Conservation (phyloP, 2,888 invertebrate species). For the Charanyca ferruginea region DNA sequence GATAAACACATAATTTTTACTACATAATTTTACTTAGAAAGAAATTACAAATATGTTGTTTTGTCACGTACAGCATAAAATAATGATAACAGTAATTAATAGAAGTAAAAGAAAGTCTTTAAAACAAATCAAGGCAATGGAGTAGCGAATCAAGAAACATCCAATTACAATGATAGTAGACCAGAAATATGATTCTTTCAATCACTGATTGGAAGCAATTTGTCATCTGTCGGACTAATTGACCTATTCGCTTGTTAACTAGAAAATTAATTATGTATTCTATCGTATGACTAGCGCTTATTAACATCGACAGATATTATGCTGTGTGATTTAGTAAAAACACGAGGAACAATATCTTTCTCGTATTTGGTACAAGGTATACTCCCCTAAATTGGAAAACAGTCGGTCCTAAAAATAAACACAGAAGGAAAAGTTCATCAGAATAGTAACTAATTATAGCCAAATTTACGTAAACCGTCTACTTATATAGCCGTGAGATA, state of each 20-base stretch:
- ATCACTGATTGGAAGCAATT: conserved; percentile 40
- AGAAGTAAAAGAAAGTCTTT: conserved; percentile 1
- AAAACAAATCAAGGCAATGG: conserved; percentile 11
- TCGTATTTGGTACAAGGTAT: neutral
- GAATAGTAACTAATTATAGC: no score
- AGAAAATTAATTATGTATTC: conserved; percentile 21
- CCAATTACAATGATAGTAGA: conserved; percentile 15
- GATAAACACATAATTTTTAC: conserved; percentile 21
- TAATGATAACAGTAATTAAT: neutral
- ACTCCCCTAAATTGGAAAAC: neutral
- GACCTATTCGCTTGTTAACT: conserved; percentile 25
- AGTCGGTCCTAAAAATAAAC: neutral
- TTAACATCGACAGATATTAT: neutral
- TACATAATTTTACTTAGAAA: neutral
- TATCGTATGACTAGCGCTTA: neutral
- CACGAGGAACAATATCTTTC: no score
- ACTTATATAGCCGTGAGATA: neutral
- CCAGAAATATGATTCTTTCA: conserved; percentile 33
- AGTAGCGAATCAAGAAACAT: conserved; percentile 11
- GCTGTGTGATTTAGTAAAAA: neutral
- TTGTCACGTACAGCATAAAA: neutral
- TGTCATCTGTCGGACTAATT: conserved; percentile 29
- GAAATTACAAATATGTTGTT: neutral
- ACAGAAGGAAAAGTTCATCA: neutral
- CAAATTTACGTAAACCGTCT: neutral